These are phyloP conservation scores for Chrysina gloriosa DNA, from an alignment of 2,888 invertebrate species.

Conservation along the genomic window DNA sequence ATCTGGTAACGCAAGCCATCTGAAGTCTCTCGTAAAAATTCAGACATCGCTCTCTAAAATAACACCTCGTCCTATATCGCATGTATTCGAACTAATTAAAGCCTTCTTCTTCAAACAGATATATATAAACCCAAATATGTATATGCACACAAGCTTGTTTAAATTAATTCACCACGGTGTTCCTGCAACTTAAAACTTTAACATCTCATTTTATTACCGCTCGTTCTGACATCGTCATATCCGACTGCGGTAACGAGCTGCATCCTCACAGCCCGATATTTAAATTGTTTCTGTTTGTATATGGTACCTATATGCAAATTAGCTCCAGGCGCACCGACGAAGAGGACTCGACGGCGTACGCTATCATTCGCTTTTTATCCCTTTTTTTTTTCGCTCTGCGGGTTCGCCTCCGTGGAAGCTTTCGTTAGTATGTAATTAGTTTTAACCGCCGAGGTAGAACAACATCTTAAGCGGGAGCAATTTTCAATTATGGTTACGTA, in stretches of 20 bases:
- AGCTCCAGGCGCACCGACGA: background rate
- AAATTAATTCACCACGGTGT: background rate
- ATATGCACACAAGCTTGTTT: no score
- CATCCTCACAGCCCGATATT: background rate
- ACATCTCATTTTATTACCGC: background rate
- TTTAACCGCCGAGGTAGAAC: slow-evolving; percentile 19
- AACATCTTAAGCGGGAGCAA: slow-evolving; percentile 38
- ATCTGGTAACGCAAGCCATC: no score
- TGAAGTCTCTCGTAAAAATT: no score
- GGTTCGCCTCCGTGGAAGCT: background rate
- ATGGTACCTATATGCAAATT: background rate
- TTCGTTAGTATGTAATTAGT: slow-evolving; percentile 38
- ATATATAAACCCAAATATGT: background rate
- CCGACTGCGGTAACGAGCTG: background rate
- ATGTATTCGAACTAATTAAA: background rate
- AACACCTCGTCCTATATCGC: no score
- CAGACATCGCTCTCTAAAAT: no score
- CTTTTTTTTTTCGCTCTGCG: background rate
- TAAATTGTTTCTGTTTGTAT: background rate
- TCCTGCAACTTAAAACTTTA: background rate
- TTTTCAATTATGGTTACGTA: slow-evolving; percentile 38
- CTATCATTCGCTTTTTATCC: background rate
- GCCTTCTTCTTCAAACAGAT: background rate
- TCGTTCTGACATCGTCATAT: background rate
- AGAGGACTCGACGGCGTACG: background rate